These are phyloP conservation scores for Neria commutata DNA, from an alignment of 2,888 invertebrate genomes.

Conservation along the genomic window DNA sequence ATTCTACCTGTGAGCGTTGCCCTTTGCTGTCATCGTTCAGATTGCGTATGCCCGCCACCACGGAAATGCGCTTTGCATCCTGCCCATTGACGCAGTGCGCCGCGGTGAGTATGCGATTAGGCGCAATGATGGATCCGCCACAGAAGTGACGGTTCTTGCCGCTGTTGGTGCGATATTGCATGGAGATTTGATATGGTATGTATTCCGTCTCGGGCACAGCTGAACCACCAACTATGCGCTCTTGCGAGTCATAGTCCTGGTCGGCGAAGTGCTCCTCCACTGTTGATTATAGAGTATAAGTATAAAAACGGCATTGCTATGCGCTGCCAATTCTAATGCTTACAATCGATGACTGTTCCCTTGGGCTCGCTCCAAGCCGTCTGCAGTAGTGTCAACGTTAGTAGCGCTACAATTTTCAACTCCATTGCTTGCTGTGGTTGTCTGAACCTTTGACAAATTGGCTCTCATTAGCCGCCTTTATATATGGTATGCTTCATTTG, in stretches of 20 bases:
- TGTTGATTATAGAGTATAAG: constrained; percentile 12
- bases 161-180: constrained; percentile 45
- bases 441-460: neutral
- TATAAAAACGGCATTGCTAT: neutral
- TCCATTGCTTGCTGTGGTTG: neutral
- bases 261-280: constrained; percentile 48
- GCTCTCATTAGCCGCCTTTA: neutral
- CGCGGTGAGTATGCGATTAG: constrained; percentile 57
- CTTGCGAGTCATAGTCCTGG: constrained; percentile 41
- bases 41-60: constrained; percentile 50
- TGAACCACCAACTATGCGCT: constrained; percentile 55
- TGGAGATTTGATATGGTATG: constrained; percentile 54
- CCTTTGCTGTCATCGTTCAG: constrained; percentile 44
- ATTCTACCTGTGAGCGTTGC: constrained; percentile 46
- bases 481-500: no score
- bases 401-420: constrained; percentile 14
- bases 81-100: constrained; percentile 59
- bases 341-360: constrained; percentile 36
- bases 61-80: constrained; percentile 46
- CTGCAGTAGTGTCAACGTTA: constrained; percentile 14
- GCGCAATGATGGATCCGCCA: constrained; percentile 56
- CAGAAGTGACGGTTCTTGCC: constrained; percentile 55
- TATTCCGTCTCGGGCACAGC: constrained; percentile 45
- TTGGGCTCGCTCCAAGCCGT: constrained; percentile 13
- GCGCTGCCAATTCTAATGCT: constrained; percentile 32